These are phyloP conservation scores for Euplagia quadripunctaria DNA, from an alignment of 2,888 invertebrate genomes.

Conservation along the genomic window DNA sequence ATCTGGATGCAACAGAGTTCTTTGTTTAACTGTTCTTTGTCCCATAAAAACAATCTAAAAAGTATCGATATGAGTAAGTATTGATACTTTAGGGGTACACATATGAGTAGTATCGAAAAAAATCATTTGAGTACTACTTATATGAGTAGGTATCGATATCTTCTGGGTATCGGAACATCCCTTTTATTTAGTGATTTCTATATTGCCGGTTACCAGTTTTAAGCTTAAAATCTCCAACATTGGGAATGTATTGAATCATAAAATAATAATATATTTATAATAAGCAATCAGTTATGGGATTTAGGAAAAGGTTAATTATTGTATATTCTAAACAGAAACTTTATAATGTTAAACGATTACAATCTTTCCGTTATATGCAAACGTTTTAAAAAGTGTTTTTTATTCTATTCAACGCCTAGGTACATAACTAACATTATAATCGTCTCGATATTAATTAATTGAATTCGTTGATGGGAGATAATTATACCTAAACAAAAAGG, in stretches of 20 bases:
- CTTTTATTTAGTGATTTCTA: not conserved
- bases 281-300: not conserved
- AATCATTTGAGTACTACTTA: too few species aligned
- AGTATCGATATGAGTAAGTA: conserved; percentile 31
- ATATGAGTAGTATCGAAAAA: too few species aligned
- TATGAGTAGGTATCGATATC: too few species aligned
- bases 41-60: not conserved
- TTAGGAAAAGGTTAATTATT: not conserved
- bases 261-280: not conserved
- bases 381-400: not conserved
- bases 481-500: too few species aligned
- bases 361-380: not conserved
- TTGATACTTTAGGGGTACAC: conserved; percentile 20
- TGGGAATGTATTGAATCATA: not conserved
- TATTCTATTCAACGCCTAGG: too few species aligned
- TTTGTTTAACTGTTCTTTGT: not conserved
- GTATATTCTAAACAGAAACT: not conserved
- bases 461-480: too few species aligned
- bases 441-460: too few species aligned
- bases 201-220: not conserved
- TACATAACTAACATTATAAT: too few species aligned
- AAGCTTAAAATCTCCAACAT: not conserved
- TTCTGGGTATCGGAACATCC: too few species aligned
- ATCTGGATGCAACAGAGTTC: not conserved
- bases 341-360: not conserved